A percentile compares a stretch with the other conserved stretches of the same genome.
Evolutionary conservation across 2,113 vertebrate species (phyloP).

Genomic region (Pycnonotus jocosus): DNA sequence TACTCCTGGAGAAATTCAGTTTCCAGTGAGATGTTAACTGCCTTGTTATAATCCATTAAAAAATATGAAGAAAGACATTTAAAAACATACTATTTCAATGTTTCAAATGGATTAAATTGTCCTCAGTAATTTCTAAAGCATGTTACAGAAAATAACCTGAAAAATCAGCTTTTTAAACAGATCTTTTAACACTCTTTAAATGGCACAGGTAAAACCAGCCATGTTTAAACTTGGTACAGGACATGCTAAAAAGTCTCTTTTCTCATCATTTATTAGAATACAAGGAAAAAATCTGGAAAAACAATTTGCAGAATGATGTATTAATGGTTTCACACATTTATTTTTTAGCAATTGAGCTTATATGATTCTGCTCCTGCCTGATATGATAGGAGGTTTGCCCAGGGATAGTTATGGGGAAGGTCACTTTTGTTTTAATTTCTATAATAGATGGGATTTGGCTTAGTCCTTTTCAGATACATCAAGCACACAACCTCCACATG

Average conservation of each 20-base stretch:
- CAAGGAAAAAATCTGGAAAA: background rate
- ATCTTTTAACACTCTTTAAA: background rate
- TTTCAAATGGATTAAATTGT: background rate
- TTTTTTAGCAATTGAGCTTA: background rate
- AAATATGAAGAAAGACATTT: background rate
- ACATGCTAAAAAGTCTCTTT: background rate
- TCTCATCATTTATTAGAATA: background rate
- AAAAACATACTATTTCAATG: background rate
- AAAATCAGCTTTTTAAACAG: background rate
- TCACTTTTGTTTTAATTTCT: background rate
- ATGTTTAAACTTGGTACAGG: background rate
- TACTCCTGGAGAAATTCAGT: background rate
- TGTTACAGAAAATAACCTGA: background rate
- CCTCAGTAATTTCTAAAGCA: background rate
- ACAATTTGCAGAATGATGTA: background rate
- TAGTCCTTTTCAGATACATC: background rate
- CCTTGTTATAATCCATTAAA: background rate
- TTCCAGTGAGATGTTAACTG: background rate
- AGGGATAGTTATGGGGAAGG: background rate
- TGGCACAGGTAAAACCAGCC: background rate
- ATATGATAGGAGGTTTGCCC: background rate
- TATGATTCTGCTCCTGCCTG: background rate
- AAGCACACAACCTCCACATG: background rate
- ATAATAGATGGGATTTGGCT: background rate
- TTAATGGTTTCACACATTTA: background rate